phyloP scores from a whole-genome alignment of 2,797 vertebrate species.

The Periparus ater region DNA sequence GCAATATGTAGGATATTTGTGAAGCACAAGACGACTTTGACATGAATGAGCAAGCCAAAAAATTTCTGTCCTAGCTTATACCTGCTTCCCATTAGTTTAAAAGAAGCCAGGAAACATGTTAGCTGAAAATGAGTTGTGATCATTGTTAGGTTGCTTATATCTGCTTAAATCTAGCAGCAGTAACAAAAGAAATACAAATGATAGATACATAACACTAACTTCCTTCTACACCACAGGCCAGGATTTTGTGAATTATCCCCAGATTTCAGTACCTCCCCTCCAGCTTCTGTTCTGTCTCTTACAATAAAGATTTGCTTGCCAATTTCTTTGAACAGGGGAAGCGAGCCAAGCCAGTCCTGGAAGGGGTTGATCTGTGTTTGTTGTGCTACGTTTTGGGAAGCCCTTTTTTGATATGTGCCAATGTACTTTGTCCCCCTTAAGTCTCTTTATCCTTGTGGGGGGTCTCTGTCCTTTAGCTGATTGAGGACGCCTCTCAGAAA shows the following conservation, averaged over 20 bases:
- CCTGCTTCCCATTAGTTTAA: background rate
- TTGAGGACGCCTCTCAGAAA: constrained; percentile 9
- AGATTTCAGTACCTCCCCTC: constrained; percentile 63
- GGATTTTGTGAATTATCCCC: constrained; percentile 62
- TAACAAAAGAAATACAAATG: background rate
- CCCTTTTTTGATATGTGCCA: constrained; percentile 16
- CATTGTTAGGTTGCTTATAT: background rate
- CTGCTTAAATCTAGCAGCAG: background rate
- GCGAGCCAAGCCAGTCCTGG: constrained; percentile 52
- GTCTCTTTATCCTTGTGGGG: background rate
- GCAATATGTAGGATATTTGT: background rate
- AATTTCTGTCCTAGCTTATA: background rate
- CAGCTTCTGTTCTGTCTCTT: constrained; percentile 68
- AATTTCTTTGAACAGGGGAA: constrained; percentile 55
- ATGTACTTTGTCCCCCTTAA: constrained; percentile 38
- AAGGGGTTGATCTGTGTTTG: constrained; percentile 53
- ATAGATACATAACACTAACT: constrained; percentile 2
- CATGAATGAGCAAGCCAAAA: background rate
- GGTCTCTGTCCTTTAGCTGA: background rate
- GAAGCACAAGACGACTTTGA: background rate
- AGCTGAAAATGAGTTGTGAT: background rate
- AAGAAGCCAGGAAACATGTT: background rate
- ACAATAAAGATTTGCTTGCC: constrained; percentile 65
- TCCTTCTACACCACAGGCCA: constrained; percentile 16
- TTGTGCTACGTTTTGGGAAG: constrained; percentile 47